Base-by-base conservation (phyloP, 2,888 invertebrate genomes). In the Sipha maydis region DNA sequence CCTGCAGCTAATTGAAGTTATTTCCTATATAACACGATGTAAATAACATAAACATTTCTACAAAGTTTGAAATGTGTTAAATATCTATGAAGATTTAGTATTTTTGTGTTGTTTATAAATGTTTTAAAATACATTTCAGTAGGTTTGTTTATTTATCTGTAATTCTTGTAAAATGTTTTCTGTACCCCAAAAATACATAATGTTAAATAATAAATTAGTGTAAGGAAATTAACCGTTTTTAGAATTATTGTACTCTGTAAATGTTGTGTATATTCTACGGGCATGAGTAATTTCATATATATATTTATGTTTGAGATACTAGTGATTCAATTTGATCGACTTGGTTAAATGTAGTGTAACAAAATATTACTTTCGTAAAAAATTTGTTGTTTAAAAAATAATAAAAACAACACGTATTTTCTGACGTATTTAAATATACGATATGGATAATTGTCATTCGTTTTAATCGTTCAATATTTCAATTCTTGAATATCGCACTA, bases 21-120 rank as follows among this genome's bases (percentile, higher is more conserved):
- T 71, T 82, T 48, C 69, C 21, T 82, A 48, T 48, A 31, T 28
- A 38, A 38, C 54, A 17, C 5, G 67, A 41, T 21, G n/a, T 82
- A 71, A 82, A 28, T 48, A 82, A 5, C 3, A 48, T 69, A 71
- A 71, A 82, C 17, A 69, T 82, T 71, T 82, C 48, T 31, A 82
- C 25, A 82, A 14, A 31, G 5, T 69, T 71, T 14, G 5, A 80
- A n/a, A 79, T 38, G n/a, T 61, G n/a, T n/a, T 48, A 31, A 48
- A 48, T 82, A 31, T 28, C 28, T 3, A 17, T 28, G 28, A 4
- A 28, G 28, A 71, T 71, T 71, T 71, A 71, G 28, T 28, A 71
- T 71, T 61, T 61, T 61, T 25, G 25, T 21, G 21, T 8, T 61
- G 61, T 25, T 61, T 61, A 21, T 21, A 8, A 61, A 61, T 21